These are phyloP conservation scores for Teleopsis dalmanni DNA, from an alignment of 1,140 invertebrate species.

Conservation along the genomic window DNA sequence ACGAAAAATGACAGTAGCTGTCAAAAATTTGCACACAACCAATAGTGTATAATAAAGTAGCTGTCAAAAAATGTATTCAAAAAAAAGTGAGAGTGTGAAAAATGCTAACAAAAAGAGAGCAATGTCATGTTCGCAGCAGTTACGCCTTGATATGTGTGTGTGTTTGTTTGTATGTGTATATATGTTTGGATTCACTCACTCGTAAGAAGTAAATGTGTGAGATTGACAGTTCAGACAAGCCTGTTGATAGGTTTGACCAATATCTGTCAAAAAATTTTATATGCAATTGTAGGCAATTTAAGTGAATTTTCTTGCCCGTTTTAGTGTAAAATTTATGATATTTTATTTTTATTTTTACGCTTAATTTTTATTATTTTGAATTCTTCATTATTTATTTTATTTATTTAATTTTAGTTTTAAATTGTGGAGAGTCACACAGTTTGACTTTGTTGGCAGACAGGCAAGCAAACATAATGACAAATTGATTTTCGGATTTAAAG, in stretches of 20 bases:
- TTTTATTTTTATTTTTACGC: neutral
- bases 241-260: slow-evolving; percentile 9
- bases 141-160: neutral
- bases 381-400: neutral
- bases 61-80: neutral
- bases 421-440: too few relatives aligned
- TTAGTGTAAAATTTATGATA: neutral
- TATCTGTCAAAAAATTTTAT: slow-evolving; percentile 10
- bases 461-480: slow-evolving; percentile 5
- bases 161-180: neutral
- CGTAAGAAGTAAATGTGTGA: too few relatives aligned
- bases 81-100: neutral
- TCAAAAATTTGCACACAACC: slow-evolving; percentile 7
- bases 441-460: too few relatives aligned
- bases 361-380: neutral
- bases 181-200: too few relatives aligned
- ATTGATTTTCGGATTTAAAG: slow-evolving; percentile 7
- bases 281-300: neutral
- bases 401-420: neutral
- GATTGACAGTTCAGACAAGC: slow-evolving; percentile 3
- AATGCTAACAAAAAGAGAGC: neutral
- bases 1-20: slow-evolving; percentile 4
- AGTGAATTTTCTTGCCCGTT: neutral
- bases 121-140: too few relatives aligned
- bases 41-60: neutral